phyloP scores from a whole-genome alignment of 1,140 invertebrate species.

The Drosophila serrata region DNA sequence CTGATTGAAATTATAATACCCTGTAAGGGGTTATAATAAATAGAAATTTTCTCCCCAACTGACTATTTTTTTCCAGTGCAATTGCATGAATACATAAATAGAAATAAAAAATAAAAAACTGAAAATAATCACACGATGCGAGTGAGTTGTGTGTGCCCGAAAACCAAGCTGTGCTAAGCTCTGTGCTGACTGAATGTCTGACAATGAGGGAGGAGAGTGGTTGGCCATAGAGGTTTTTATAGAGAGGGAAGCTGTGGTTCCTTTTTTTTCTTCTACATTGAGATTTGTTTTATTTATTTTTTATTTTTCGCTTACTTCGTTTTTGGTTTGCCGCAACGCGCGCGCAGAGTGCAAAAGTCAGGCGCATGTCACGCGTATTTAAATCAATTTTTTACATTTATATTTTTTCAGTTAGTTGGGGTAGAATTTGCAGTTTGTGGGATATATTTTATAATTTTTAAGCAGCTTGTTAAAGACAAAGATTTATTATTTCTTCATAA shows the following conservation, averaged over 20 bases:
- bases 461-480: not conserved
- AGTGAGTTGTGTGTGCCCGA: conserved; percentile 50
- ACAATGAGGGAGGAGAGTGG: conserved; percentile 8
- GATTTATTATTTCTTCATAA: not conserved
- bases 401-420: not conserved
- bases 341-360: conserved; percentile 74
- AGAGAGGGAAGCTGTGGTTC: conserved; percentile 12
- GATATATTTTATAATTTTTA: not conserved
- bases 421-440: not conserved
- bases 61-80: conserved; percentile 10
- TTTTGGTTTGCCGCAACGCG: conserved; percentile 37
- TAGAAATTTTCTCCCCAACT: not conserved
- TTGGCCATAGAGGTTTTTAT: conserved; percentile 10
- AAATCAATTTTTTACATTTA: conserved; percentile 61
- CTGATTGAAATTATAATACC: no score
- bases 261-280: conserved; percentile 23
- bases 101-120: conserved; percentile 47
- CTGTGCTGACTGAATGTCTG: conserved; percentile 40
- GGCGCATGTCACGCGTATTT: conserved; percentile 81
- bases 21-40: no score
- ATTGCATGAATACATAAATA: conserved; percentile 28
- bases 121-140: conserved; percentile 76
- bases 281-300: conserved; percentile 45
- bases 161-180: conserved; percentile 59
- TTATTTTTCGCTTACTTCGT: conserved; percentile 19